Percentiles rank a stretch among this genome's conserved stretches.
Conservation (phyloP, 2,113 vertebrate species). For the Mesembrinibis cayennensis region DNA sequence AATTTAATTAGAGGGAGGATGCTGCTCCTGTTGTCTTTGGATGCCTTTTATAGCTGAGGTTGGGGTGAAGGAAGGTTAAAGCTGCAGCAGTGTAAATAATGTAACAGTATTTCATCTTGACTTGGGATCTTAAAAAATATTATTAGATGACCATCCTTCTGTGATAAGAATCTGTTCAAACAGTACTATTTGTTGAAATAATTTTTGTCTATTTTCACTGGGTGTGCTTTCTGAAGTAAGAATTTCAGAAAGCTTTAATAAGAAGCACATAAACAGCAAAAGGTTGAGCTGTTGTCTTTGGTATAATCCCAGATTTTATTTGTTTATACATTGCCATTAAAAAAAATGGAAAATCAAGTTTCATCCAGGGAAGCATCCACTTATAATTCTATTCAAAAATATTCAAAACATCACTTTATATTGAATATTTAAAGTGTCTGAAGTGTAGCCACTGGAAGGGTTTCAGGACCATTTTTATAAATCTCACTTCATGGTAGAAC, state of each 20-base stretch:
- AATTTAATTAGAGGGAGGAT: conserved; percentile 17
- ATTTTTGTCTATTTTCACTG: conserved; percentile 24
- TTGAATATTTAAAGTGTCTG: not conserved
- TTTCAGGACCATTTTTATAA: not conserved
- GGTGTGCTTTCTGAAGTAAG: not conserved
- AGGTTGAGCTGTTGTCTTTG: not conserved
- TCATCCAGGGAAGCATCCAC: not conserved
- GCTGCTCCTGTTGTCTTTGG: conserved; percentile 51
- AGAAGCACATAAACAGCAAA: not conserved
- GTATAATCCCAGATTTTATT: not conserved
- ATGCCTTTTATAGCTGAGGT: not conserved
- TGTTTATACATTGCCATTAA: not conserved
- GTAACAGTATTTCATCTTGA: conserved; percentile 6
- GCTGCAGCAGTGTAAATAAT: conserved; percentile 17
- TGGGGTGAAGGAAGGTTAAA: conserved; percentile 32
- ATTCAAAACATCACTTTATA: not conserved
- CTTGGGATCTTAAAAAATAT: conserved; percentile 22
- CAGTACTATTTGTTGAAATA: conserved; percentile 30
- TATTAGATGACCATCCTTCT: conserved; percentile 14
- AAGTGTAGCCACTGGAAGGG: not conserved
- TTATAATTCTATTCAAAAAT: not conserved
- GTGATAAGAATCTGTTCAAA: conserved; percentile 25
- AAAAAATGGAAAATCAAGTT: not conserved
- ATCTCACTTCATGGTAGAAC: not conserved
- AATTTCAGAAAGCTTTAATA: conserved; percentile 1